Percentiles rank a stretch among this genome's conserved stretches.
These are phyloP conservation scores for Percina caprodes DNA, from an alignment of 2,113 vertebrate genomes.

Conservation along the genomic window DNA sequence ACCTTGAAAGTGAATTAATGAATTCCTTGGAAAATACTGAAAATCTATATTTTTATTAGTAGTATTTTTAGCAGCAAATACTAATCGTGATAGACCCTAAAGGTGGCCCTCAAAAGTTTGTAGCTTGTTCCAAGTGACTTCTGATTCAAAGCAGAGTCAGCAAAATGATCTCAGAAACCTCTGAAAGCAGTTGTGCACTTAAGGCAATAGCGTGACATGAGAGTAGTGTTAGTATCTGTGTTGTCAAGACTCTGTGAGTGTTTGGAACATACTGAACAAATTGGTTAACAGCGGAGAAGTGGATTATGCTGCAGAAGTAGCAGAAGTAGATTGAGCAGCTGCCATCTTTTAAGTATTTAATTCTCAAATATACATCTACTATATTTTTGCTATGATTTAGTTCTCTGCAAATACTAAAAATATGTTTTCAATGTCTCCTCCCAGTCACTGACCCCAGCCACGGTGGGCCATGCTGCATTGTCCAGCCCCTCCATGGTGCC, in stretches of 20 bases:
- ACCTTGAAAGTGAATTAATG: no score
- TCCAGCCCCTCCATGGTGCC: constrained; percentile 69
- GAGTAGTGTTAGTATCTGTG: neutral
- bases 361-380: neutral
- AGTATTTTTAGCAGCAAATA: neutral
- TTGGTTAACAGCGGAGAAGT: neutral
- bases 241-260: no score
- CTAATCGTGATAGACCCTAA: neutral
- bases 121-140: neutral
- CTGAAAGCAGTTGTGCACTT: neutral
- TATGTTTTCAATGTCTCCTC: constrained; percentile 7
- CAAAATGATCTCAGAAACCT: neutral
- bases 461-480: constrained; percentile 69
- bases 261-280: neutral
- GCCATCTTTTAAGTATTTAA: neutral
- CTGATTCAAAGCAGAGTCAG: neutral
- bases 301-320: neutral
- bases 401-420: neutral
- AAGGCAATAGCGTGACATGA: neutral
- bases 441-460: constrained; percentile 79
- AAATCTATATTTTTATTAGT: no score
- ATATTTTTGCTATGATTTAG: neutral
- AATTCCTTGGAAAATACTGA: no score
- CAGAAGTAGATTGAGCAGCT: neutral
- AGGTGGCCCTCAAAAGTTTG: neutral